Evolutionary conservation across 92 coral and sea anemone species (phyloP).

Genomic region (Parazoanthus swiftii): DNA sequence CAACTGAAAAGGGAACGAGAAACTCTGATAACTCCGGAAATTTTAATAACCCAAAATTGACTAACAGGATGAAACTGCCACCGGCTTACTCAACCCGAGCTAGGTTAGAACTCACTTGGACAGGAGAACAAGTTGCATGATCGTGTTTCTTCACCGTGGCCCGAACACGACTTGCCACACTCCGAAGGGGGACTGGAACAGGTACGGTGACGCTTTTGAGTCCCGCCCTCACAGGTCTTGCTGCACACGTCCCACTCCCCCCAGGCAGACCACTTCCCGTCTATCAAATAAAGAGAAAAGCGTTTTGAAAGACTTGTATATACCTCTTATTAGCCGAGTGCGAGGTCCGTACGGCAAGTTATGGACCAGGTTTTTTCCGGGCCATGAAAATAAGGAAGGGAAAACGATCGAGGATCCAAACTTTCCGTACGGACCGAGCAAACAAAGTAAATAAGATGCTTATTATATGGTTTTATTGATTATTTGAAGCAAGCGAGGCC

Average conservation of each 20-base stretch:
- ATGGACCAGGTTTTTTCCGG: no score
- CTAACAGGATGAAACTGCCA: no score
- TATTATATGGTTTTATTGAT: no score
- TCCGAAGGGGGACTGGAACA: not conserved
- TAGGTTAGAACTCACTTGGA: not conserved
- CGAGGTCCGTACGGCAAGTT: no score
- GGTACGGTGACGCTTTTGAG: not conserved
- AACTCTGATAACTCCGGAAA: not conserved
- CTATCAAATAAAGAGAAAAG: not conserved
- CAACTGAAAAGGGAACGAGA: not conserved
- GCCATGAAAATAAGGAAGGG: no score
- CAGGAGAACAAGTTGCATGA: not conserved
- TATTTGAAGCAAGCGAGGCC: no score
- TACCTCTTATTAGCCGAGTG: no score
- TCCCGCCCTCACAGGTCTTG: slow-evolving; percentile 9
- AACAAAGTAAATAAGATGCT: no score
- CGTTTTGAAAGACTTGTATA: not conserved
- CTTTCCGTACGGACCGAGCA: no score
- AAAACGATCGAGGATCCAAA: no score
- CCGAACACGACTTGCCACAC: not conserved
- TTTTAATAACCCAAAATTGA: not conserved
- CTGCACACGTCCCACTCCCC: not conserved
- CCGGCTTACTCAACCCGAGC: no score
- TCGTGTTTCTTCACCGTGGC: not conserved
- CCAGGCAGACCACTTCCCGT: not conserved